These are phyloP conservation scores for Hippopotamus amphibius DNA, from an alignment of 2,113 vertebrate species.

Conservation along the genomic window DNA sequence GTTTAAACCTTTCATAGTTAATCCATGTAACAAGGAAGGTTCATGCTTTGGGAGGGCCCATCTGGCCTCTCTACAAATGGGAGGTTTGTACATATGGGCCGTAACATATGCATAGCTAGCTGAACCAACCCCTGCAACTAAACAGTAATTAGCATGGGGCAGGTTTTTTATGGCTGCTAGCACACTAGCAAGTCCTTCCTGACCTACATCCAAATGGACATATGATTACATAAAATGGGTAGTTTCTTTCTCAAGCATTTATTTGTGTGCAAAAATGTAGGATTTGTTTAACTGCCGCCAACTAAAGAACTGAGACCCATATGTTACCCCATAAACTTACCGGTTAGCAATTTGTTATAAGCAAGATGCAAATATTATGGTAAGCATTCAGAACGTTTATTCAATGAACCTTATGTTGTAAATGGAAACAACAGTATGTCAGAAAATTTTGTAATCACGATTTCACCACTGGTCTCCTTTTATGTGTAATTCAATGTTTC, in stretches of 20 bases:
- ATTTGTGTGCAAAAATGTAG: conserved; percentile 80
- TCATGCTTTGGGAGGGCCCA: conserved; percentile 62
- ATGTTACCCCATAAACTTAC: conserved; percentile 82
- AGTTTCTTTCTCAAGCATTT: conserved; percentile 81
- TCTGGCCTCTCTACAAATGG: conserved; percentile 74
- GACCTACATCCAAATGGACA: conserved; percentile 82
- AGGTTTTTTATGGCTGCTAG: conserved; percentile 71
- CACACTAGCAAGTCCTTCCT: conserved; percentile 64
- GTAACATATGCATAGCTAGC: conserved; percentile 69
- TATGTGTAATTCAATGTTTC: conserved; percentile 45
- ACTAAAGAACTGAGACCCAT: conserved; percentile 81
- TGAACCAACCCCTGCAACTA: conserved; percentile 68
- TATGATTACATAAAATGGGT: conserved; percentile 83
- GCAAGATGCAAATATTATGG: conserved; percentile 82
- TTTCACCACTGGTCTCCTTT: conserved; percentile 64
- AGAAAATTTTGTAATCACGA: conserved; percentile 66
- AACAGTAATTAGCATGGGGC: conserved; percentile 75
- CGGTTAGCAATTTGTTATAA: conserved; percentile 83
- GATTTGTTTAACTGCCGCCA: conserved; percentile 78
- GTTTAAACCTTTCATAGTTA: conserved; percentile 63
- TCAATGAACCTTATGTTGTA: conserved; percentile 81
- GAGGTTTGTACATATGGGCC: conserved; percentile 68
- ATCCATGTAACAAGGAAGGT: conserved; percentile 46
- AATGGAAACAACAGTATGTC: conserved; percentile 82
- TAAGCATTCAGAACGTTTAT: conserved; percentile 81